Percentiles rank a stretch among this genome's conserved stretches.
phyloP scores from a whole-genome alignment of 2,113 vertebrate species.

The Mixornis gularis region DNA sequence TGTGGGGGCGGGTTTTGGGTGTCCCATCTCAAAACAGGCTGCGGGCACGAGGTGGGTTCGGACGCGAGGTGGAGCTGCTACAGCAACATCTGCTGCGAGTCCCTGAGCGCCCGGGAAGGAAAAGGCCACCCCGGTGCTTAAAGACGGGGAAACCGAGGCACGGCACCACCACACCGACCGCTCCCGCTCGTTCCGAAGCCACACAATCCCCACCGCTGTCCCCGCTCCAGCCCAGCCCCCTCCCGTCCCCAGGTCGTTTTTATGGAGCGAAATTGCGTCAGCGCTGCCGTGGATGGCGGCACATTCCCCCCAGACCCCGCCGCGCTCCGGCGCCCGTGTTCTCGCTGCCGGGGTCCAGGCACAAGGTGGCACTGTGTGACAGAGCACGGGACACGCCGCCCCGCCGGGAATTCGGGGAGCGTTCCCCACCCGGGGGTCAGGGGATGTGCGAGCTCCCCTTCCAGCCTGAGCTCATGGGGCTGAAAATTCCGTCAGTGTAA shows the following conservation, averaged over 20 bases:
- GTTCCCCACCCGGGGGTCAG: rapidly evolving
- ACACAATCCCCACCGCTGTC: rapidly evolving
- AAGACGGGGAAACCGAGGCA: not conserved
- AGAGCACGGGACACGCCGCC: not conserved
- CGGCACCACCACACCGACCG: rapidly evolving
- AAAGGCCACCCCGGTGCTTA: rapidly evolving
- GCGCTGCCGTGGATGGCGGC: not conserved
- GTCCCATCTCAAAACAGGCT: not conserved
- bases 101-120: rapidly evolving
- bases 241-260: not conserved
- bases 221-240: not conserved
- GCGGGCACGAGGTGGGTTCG: rapidly evolving
- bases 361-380: constrained; percentile 32
- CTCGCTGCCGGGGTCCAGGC: not conserved
- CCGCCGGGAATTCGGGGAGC: not conserved
- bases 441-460: rapidly evolving
- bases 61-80: not conserved
- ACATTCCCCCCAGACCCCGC: rapidly evolving
- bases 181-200: rapidly evolving
- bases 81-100: not conserved
- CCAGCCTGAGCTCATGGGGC: rapidly evolving
- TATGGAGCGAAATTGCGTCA: not conserved
- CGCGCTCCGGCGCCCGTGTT: rapidly evolving
- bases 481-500: rapidly evolving
- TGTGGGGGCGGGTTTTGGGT: not conserved